Evolutionary conservation across 2,888 invertebrate species (phyloP), one percentile per base, ranked within the genome.

Genomic region (Polydrusus cervinus): DNA sequence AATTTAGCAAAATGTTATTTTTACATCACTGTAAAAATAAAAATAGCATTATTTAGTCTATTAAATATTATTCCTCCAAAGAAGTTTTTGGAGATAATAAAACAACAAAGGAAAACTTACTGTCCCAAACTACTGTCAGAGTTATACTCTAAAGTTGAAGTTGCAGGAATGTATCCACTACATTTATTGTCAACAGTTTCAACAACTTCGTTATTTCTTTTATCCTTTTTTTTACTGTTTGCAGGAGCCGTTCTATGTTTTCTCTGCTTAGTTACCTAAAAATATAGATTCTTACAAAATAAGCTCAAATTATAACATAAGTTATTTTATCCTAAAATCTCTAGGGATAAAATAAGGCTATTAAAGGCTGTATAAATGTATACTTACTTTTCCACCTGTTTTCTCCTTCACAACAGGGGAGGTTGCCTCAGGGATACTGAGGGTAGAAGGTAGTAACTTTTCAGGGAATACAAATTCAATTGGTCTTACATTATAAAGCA

Each of bases 371-470:
- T n/a, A n/a, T n/a, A n/a, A n/a, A n/a, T n/a, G n/a, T n/a, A 25
- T 5, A 61, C 76, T 80, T 86, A 91, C 90, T 87, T 91, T 92
- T 79, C 92, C 92, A n/a, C 92, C 91, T 81, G 88, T 88, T 76
- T 87, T 88, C 67, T 85, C 85, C 25, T 79, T 80, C n/a, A 86
- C 81, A 11, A 81, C 74, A 75, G 79, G 79, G 1, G 81, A 55
- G 16, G 82, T 47, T 0, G 88, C 85, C 77, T 90, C 89, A 11
- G 90, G 90, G 47, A 92, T 84, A 18, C 90, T 89, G 79, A 92
- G 90, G 79, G 91, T 90, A 0, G 92, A 89, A 0, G 92, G 91
- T 84, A 89, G 86, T 34, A 93, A 79, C 69, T 87, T 89, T 80
- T 88, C 89, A 1, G 92, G 90, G 5, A 86, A 88, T 43, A 86